Conservation (phyloP, 2,888 invertebrate genomes). For the Pterobdella sp. region DNA sequence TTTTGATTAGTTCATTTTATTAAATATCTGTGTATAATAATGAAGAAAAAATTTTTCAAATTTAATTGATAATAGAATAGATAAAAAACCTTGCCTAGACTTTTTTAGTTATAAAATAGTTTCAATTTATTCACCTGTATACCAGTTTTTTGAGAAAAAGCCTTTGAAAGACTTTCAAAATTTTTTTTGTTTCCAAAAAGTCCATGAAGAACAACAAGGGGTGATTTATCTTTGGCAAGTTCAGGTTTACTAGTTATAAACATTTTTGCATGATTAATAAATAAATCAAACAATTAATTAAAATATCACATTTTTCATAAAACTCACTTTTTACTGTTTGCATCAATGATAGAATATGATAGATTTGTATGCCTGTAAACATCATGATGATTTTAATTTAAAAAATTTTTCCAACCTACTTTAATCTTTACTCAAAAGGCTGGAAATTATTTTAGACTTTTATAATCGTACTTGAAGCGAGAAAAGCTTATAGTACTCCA, state of each 20-base stretch:
- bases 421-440: too few species aligned
- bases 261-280: background rate
- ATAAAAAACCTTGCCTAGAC: too few species aligned
- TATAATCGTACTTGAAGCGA: too few species aligned
- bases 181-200: conserved; percentile 77
- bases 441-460: too few species aligned
- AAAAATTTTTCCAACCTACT: too few species aligned
- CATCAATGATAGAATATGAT: conserved; percentile 3
- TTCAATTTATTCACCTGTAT: conserved; percentile 58
- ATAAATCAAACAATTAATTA: background rate
- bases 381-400: too few species aligned
- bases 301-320: background rate
- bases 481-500: too few species aligned
- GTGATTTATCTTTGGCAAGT: conserved; percentile 4
- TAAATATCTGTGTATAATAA: too few species aligned
- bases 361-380: background rate
- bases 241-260: background rate
- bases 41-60: too few species aligned
- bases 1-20: too few species aligned
- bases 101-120: too few species aligned
- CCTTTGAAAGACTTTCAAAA: conserved; percentile 74
- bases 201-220: conserved; percentile 53
- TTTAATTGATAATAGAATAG: too few species aligned
- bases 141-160: conserved; percentile 56
- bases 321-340: background rate